These are phyloP conservation scores for Melanocharis versteri DNA, from an alignment of 2,113 vertebrate species.

Conservation along the genomic window DNA sequence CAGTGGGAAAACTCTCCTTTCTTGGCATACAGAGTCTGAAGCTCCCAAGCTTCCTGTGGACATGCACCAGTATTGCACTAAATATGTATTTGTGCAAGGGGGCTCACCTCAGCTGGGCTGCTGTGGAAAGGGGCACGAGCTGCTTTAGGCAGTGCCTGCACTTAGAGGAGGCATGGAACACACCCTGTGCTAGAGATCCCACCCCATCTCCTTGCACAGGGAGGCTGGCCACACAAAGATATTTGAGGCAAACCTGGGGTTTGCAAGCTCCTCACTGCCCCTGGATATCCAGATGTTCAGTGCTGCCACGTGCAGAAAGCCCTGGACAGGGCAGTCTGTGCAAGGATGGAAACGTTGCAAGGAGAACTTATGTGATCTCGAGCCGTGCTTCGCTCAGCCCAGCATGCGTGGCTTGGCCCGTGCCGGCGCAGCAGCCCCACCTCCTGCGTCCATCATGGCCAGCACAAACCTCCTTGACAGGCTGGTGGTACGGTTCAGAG, in stretches of 20 bases:
- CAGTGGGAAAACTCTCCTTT: neutral
- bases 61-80: fast-evolving
- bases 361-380: neutral
- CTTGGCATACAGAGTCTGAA: neutral
- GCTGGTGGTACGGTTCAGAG: neutral
- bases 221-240: neutral
- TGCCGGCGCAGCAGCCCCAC: fast-evolving
- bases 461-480: constrained; percentile 55
- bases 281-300: neutral
- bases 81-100: neutral
- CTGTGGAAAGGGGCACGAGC: neutral
- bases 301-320: neutral
- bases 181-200: neutral
- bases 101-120: neutral
- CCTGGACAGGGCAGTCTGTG: neutral
- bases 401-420: neutral
- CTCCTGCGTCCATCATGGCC: neutral
- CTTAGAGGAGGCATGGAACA: fast-evolving
- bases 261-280: neutral
- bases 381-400: neutral
- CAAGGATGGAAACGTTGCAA: neutral
- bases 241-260: neutral
- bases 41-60: neutral
- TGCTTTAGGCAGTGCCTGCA: neutral
- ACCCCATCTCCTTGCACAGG: neutral